A percentile compares a stretch with the other conserved stretches of the same genome.
These are phyloP conservation scores for Pterocles gutturalis DNA, from an alignment of 2,113 vertebrate genomes.

Conservation along the genomic window DNA sequence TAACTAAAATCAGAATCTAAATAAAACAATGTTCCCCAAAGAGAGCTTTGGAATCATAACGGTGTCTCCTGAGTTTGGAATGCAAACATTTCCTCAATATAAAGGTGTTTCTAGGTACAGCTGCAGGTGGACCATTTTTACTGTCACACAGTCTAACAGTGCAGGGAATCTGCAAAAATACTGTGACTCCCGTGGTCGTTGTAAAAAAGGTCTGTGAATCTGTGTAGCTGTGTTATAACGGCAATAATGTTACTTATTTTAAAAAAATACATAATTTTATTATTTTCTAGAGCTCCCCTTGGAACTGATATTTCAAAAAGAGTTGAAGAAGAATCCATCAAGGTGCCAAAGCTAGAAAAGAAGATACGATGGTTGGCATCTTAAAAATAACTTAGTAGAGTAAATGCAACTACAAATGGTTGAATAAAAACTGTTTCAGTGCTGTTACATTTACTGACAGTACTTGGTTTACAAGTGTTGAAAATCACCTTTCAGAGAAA, in stretches of 20 bases:
- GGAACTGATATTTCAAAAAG: conserved; percentile 88
- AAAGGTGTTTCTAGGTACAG: not conserved
- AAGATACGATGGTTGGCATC: conserved; percentile 66
- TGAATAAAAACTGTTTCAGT: not conserved
- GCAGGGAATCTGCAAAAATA: not conserved
- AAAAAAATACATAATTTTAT: not conserved
- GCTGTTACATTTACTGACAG: not conserved
- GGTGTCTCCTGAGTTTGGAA: not conserved
- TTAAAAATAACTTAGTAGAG: not conserved
- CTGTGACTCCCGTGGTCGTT: rapidly evolving
- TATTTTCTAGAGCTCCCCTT: conserved; percentile 83
- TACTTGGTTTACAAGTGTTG: not conserved
- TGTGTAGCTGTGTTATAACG: not conserved
- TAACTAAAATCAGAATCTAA: not conserved
- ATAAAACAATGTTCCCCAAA: not conserved
- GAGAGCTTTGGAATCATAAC: not conserved
- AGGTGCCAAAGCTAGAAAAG: conserved; percentile 80
- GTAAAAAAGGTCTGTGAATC: not conserved
- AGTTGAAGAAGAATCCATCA: conserved; percentile 87
- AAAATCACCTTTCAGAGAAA: not conserved
- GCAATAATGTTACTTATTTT: not conserved
- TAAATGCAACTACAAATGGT: not conserved
- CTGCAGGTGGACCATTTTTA: not conserved
- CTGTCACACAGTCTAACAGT: not conserved
- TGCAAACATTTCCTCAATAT: not conserved